A percentile compares a stretch with the other conserved stretches of the same genome.
These are phyloP conservation scores for Ammospiza nelsoni DNA, from an alignment of 2,113 vertebrate species.

Conservation along the genomic window DNA sequence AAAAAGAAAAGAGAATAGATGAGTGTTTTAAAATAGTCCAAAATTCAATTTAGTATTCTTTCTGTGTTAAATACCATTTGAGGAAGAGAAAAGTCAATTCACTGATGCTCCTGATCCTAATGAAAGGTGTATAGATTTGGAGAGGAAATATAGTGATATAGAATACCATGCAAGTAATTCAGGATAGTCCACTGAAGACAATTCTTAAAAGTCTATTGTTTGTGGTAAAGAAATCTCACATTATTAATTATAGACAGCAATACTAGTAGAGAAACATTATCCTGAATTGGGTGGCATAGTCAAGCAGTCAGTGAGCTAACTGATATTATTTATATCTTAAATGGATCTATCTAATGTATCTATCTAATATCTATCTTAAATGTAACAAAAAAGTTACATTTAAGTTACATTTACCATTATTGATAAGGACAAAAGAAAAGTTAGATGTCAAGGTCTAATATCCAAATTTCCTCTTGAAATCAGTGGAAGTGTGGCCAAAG, in stretches of 20 bases:
- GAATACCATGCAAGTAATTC: not conserved
- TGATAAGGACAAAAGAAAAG: not conserved
- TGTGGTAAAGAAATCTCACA: not conserved
- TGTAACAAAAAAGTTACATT: not conserved
- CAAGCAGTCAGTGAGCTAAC: not conserved
- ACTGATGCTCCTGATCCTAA: not conserved
- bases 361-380: not conserved
- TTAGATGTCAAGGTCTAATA: not conserved
- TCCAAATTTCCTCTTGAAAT: not conserved
- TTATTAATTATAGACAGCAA: not conserved
- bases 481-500: not conserved
- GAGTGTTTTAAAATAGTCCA: not conserved
- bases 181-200: not conserved
- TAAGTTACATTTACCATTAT: not conserved
- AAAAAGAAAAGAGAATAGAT: not conserved
- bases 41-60: not conserved
- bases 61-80: not conserved
- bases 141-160: not conserved
- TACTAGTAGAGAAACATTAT: not conserved
- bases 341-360: not conserved
- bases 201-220: not conserved
- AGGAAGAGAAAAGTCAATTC: not conserved
- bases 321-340: not conserved
- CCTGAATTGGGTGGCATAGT: not conserved
- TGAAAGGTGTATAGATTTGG: not conserved